phyloP scores from a whole-genome alignment of 2,888 invertebrate species.

The Mycalesis mineus region DNA sequence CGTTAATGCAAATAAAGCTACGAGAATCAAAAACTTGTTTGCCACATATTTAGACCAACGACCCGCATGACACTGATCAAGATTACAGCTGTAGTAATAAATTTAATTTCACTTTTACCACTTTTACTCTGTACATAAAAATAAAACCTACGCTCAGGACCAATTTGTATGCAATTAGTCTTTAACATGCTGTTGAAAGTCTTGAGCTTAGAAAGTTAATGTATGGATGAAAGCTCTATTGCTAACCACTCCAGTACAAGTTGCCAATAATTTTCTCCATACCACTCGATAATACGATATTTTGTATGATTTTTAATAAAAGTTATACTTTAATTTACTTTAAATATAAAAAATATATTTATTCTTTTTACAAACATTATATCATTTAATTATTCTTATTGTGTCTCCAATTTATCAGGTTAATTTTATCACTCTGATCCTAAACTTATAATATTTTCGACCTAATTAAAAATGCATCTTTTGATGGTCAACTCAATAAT shows the following conservation, averaged over 20 bases:
- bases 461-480: not conserved
- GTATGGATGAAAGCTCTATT: constrained; percentile 2
- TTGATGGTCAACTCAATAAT: not conserved
- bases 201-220: constrained; percentile 16
- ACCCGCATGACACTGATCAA: constrained; percentile 64
- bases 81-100: constrained; percentile 64
- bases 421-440: not conserved
- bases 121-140: constrained; percentile 64
- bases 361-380: no score
- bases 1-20: constrained; percentile 40
- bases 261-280: constrained; percentile 1
- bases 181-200: constrained; percentile 8
- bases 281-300: no score
- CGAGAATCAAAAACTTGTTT: constrained; percentile 40
- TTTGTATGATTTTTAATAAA: no score
- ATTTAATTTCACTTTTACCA: constrained; percentile 71
- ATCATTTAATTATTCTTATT: no score
- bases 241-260: not conserved
- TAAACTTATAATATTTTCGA: not conserved
- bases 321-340: no score
- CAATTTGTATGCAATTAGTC: constrained; percentile 20
- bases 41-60: constrained; percentile 37
- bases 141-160: constrained; percentile 27
- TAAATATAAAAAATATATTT: no score
- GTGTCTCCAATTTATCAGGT: no score